Percentiles rank a stretch among this genome's conserved stretches.
Conservation (phyloP, 2,888 invertebrate species). For the Pseudolycoriella hygida region DNA sequence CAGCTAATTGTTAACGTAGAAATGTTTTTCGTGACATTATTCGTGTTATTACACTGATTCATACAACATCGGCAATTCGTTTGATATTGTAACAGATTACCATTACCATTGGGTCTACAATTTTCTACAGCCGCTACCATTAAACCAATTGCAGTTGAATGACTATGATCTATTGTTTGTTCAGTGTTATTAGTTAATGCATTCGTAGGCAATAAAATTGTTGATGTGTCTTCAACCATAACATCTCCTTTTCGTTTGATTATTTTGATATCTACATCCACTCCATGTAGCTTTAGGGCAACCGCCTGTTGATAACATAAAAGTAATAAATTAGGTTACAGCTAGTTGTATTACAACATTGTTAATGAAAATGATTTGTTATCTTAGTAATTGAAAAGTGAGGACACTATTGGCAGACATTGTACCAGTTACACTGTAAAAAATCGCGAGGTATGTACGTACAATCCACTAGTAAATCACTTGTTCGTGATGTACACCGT, state of each 20-base stretch:
- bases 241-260: slow-evolving; percentile 67
- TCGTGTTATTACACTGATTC: not conserved
- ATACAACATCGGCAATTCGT: not conserved
- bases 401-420: too few relatives aligned
- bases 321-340: not conserved
- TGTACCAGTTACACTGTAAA: too few relatives aligned
- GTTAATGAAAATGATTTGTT: too few relatives aligned
- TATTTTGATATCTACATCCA: slow-evolving; percentile 83
- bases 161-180: not conserved
- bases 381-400: too few relatives aligned
- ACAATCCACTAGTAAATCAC: too few relatives aligned
- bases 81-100: not conserved
- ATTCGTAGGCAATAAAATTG: not conserved
- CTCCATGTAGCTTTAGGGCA: slow-evolving; percentile 79
- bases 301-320: slow-evolving; percentile 50
- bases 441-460: too few relatives aligned
- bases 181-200: not conserved
- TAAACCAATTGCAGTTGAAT: too few relatives aligned
- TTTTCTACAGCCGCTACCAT: not conserved
- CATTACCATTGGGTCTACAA: not conserved
- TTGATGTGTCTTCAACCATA: slow-evolving; percentile 11
- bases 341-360: too few relatives aligned
- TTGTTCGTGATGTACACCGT: too few relatives aligned
- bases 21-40: not conserved
- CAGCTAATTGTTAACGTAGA: slow-evolving; percentile 2